phyloP scores from a whole-genome alignment of 2,888 invertebrate species.

The Ectemnius cavifrons region DNA sequence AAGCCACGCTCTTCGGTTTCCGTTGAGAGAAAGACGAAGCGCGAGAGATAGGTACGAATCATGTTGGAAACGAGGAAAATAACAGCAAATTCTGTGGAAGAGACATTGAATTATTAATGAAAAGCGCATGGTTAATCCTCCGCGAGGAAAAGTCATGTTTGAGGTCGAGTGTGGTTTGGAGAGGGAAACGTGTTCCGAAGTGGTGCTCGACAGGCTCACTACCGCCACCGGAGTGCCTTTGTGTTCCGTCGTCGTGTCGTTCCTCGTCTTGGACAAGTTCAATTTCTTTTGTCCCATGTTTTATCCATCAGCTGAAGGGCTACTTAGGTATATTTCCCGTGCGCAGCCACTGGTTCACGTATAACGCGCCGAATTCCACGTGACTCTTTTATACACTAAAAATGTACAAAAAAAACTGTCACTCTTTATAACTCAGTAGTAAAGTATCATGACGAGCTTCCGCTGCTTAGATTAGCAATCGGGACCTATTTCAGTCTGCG shows the following conservation, averaged over 20 bases:
- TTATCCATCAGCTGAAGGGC: conserved; percentile 31
- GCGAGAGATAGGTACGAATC: too few relatives aligned
- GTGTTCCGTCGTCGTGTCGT: conserved; percentile 43
- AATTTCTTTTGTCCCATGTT: conserved; percentile 50
- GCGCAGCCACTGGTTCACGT: too few relatives aligned
- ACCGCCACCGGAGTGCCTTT: conserved; percentile 34
- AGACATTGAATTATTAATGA: conserved; percentile 33
- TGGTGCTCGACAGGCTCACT: conserved; percentile 39
- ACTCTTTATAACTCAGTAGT: too few relatives aligned
- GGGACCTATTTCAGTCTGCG: too few relatives aligned
- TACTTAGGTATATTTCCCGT: neutral
- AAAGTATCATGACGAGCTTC: too few relatives aligned
- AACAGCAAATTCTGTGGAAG: conserved; percentile 6
- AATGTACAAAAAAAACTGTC: too few relatives aligned
- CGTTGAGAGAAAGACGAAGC: too few relatives aligned
- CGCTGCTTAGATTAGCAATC: too few relatives aligned
- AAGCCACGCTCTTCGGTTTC: too few relatives aligned
- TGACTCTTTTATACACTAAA: too few relatives aligned
- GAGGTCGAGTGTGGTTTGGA: conserved; percentile 37
- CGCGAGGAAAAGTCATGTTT: conserved; percentile 26
- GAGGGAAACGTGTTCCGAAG: conserved; percentile 48
- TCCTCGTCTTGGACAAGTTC: conserved; percentile 39
- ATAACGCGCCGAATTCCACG: too few relatives aligned
- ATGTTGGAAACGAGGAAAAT: neutral
- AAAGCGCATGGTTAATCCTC: conserved; percentile 23